Base-by-base conservation (phyloP, 2,888 invertebrate genomes). In the Dynastes grantii region DNA sequence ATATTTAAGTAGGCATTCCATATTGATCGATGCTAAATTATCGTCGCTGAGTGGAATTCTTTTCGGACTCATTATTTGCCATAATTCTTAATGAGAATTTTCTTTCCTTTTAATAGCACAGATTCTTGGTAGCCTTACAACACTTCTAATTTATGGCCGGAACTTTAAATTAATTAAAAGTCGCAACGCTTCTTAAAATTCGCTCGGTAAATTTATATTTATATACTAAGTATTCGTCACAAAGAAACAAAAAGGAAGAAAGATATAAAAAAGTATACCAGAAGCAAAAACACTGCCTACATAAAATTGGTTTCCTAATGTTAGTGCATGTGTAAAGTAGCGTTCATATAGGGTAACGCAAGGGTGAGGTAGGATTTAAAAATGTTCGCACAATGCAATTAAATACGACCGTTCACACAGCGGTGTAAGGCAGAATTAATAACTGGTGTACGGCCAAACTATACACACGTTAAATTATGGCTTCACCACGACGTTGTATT, bases 81-180 rank as follows among this genome's bases (percentile, higher is more conserved):
- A 68, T 68, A 68, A 51, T 68, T 68, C 51, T 51, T 68, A 68
- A 68, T 51, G 53, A 51, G 68, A 68, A 68, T 68, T 16, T 68
- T 53, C 51, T 68, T 68, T 51, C 68, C 29, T 68, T 29, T 51
- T 68, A 68, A 68, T 51, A 53, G 51, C 29, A 68, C 49, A 68
- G 68, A 68, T 68, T 9, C 68, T 68, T 68, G 68, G 68, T 51
- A 68, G 51, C 22, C n/a, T 68, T 68, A 68, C 51, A 68, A 53
- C 68, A 51, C 29, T 68, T 51, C 68, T 68, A 68, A 68, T 68
- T 68, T 68, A 53, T 68, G 51, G 68, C 68, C 0, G n/a, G 51
- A 29, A 68, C 51, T n/a, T 68, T 51, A 68, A 68, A 68, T 68
- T 68, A 68, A 68, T 68, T 68, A 68, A 68, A 68, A 68, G 49